Evolutionary conservation across 2,113 vertebrate species (phyloP), one percentile per base, ranked within the genome.

Genomic region (Oreochromis aureus): DNA sequence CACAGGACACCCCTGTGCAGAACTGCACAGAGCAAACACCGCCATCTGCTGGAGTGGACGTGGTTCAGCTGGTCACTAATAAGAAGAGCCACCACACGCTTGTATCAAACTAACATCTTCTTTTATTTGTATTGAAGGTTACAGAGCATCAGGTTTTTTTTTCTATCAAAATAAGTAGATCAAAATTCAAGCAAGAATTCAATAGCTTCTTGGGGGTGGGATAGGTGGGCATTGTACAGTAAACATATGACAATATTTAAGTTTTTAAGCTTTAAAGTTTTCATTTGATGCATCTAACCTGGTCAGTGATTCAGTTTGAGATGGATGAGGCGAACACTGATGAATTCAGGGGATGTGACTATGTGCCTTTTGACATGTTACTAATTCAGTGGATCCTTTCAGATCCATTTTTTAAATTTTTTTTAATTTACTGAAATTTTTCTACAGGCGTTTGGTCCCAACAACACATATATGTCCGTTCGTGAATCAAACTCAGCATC

Each of bases 91-190:
- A 71, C 48, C 7, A 46, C 53, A 79, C 81, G 71, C 53, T 53
- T 90, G 78, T 87, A 92, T 85, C 79, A 93, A 94, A 94, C 66
- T 78, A 53, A 71, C 6, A 15, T 58, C 24, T 78, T 76, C 46
- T 93, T 93, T 91, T 90, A 92, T 92, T 94, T 92, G 63, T 91
- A 87, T 83, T 90, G 86, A 89, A 87, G 89, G 83, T 92, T 93
- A 93, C 92, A 95, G 79, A 94, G 87, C 92, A 92, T 92, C 81
- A 80, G 80, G 90, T 69, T 54, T 88, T 85, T 7, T 53, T 24
- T 56, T 83, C 56, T 91, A 79, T 90, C 63, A 78, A 91, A 93
- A 89, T 46, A 83, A 78, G 76, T 41, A 61, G 89, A 91, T 48
- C 44, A 58, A 51, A 80, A 81, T 85, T 89, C 46, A 89, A 87